Conservation (phyloP, 2,888 invertebrate genomes). For the Cephus runcator region DNA sequence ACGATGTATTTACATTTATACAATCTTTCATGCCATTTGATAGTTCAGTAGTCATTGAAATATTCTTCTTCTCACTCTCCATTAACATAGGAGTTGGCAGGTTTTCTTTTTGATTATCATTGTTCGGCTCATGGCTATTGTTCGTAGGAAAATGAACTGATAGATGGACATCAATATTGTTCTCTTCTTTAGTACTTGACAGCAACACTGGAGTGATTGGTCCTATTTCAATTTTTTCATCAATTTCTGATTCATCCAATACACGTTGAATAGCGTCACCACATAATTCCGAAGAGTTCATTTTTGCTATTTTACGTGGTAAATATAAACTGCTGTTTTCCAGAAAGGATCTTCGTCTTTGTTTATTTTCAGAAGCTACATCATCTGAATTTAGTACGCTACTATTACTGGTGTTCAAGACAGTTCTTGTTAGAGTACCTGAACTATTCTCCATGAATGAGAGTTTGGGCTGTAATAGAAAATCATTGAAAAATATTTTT, state of each 20-base stretch:
- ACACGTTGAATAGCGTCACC: conserved; percentile 1
- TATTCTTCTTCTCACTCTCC: not conserved
- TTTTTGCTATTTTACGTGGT: not conserved
- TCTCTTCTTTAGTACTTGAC: not conserved
- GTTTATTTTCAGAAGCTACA: not conserved
- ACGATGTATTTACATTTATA: not conserved
- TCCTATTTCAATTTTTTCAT: not conserved
- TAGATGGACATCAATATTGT: not conserved
- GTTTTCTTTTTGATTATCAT: not conserved
- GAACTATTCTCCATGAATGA: not conserved
- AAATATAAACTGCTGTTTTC: not conserved
- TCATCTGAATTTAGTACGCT: not conserved
- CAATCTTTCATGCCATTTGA: not conserved
- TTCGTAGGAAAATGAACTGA: not conserved
- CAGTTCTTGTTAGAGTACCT: not conserved
- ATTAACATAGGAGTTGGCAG: not conserved
- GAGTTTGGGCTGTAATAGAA: not conserved
- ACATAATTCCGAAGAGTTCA: not conserved
- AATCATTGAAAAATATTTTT: not conserved
- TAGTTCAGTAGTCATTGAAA: not conserved
- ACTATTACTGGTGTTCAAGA: not conserved
- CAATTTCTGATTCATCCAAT: not conserved
- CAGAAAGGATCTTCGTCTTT: not conserved
- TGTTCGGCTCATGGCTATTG: not conserved
- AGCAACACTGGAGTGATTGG: not conserved